Evolutionary conservation across 2,888 invertebrate species (phyloP).

Genomic region (Drosophila paramelanica): DNA sequence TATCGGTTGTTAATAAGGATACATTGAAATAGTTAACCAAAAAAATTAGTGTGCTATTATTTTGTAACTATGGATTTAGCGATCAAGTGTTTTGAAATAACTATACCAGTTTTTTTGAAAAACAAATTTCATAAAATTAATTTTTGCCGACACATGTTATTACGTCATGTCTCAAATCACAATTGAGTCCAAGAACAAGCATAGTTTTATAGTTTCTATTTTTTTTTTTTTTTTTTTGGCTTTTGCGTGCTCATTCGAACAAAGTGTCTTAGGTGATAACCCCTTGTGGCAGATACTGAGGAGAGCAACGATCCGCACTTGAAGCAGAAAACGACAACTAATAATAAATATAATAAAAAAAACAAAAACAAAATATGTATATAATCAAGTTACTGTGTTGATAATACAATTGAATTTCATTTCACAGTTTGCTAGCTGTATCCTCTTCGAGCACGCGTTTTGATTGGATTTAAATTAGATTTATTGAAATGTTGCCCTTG

Average conservation of each 20-base stretch:
- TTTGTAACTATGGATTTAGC: background rate
- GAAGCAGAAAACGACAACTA: conserved; percentile 27
- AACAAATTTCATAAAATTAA: background rate
- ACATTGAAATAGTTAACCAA: background rate
- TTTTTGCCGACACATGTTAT: conserved; percentile 29
- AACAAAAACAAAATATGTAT: conserved; percentile 19
- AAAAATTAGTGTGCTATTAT: background rate
- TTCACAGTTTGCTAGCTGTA: conserved; percentile 76
- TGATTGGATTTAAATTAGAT: conserved; percentile 66
- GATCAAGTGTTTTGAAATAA: background rate
- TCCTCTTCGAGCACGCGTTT: conserved; percentile 56
- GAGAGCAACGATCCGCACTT: conserved; percentile 24
- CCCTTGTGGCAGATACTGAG: conserved; percentile 54
- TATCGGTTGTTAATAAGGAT: background rate
- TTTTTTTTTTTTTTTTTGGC: conserved; percentile 57
- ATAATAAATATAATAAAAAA: conserved; percentile 27
- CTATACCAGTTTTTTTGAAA: background rate
- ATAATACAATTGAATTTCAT: conserved; percentile 71
- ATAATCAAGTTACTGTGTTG: conserved; percentile 43
- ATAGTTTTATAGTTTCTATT: conserved; percentile 24
- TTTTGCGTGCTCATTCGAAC: conserved; percentile 53
- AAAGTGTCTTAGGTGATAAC: conserved; percentile 61
- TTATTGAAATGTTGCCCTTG: conserved; percentile 82
- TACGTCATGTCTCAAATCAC: conserved; percentile 52
- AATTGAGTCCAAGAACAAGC: conserved; percentile 41